These are phyloP conservation scores for Myocastor coypus DNA, from an alignment of 2,113 vertebrate genomes.

Conservation along the genomic window DNA sequence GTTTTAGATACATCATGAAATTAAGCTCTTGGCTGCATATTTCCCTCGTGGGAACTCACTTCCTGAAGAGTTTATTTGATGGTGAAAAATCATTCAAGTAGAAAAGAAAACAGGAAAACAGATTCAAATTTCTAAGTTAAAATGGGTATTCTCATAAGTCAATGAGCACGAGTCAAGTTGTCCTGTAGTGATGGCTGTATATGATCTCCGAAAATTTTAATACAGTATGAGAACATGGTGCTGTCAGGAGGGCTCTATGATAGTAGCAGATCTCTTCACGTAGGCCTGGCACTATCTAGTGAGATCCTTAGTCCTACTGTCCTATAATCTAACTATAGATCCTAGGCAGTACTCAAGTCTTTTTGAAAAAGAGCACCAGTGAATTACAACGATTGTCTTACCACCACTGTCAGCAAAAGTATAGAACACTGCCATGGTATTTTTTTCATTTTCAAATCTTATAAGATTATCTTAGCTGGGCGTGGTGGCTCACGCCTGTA, in stretches of 20 bases:
- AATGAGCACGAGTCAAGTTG: neutral
- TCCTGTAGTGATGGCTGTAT: neutral
- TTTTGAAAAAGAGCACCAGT: neutral
- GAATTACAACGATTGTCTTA: neutral
- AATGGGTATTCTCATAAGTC: conserved; percentile 25
- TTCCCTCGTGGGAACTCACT: conserved; percentile 70
- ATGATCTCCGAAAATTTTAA: neutral
- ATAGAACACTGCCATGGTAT: neutral
- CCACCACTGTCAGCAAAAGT: neutral
- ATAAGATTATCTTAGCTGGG: neutral
- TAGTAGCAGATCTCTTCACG: neutral
- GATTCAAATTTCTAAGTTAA: conserved; percentile 47
- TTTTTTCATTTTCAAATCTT: neutral
- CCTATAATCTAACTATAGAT: neutral
- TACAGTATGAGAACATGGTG: neutral
- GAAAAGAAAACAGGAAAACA: conserved; percentile 60
- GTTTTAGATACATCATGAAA: conserved; percentile 68
- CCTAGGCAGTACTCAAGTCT: neutral
- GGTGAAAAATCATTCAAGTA: conserved; percentile 53
- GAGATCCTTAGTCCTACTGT: neutral
- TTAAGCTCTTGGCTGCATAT: conserved; percentile 35
- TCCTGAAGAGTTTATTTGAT: conserved; percentile 71
- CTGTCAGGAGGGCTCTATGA: neutral
- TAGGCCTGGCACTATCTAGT: neutral
- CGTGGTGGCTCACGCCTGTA: too few species aligned